Base-by-base conservation (phyloP, 2,797 vertebrate species). In the Platalea minor region DNA sequence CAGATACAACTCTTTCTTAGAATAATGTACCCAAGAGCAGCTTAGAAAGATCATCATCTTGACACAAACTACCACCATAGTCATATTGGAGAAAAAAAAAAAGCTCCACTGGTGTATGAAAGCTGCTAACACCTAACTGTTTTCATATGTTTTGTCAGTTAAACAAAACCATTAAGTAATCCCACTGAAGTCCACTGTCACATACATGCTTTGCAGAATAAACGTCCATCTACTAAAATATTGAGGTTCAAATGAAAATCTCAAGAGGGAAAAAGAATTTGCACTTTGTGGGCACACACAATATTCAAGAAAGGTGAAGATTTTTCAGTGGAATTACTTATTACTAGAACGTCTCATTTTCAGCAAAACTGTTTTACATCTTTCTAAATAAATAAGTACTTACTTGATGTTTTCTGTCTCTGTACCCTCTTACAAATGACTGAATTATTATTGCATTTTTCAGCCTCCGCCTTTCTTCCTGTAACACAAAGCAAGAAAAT, bases 361-460 rank as follows among this genome's bases (percentile, higher is more conserved):
- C 69, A 75, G 59, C 20, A 74, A 64, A 93, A 86, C 2, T 41
- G 19, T 21, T 60, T 33, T 57, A 31, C 24, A 46, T 25, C n/a
- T 73, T 78, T 83, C 18, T 53, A 69, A 67, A 59, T 35, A 90
- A 77, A 21, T 83, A 89, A 80, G 78, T 85, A 96, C 97, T 88
- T 97, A 99, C 99, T 98, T 99, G 99, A 92, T 98, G 98, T 96
- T 99, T 99, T 95, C 99, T 98, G 97, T 99, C 99, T 97, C 98
- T 99, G 95, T 98, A 99, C 29, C 99, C 99, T 84, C 99, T 98
- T 85, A 99, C 98, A 97, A 99, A 99, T 33, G 99, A 99, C 97
- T 99, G 99, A 95, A 99, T 99, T 93, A 99, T 98, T 94, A 99
- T 98, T 88, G 99, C 98, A 97, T 99, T 99, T 98, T 99, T 99